phyloP scores from a whole-genome alignment of 2,797 vertebrate genomes.

The Gallinago solitaria region DNA sequence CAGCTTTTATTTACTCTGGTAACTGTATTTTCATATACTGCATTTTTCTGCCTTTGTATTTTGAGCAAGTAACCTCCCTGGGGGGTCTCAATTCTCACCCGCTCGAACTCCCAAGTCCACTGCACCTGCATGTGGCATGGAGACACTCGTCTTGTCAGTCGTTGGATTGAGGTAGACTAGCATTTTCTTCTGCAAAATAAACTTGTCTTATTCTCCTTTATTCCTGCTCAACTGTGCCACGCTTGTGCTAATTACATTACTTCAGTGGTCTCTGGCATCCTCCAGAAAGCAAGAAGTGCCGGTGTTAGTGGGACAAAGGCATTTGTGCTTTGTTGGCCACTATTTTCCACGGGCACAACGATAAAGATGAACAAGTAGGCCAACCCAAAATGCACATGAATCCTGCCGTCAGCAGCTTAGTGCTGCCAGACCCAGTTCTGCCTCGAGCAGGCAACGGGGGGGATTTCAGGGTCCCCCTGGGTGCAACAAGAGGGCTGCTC shows the following conservation, averaged over 20 bases:
- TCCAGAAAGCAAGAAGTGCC: constrained; percentile 29
- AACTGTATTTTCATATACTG: not conserved
- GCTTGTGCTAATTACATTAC: constrained; percentile 60
- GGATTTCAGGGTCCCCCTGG: not conserved
- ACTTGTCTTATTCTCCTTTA: constrained; percentile 40
- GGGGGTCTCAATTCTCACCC: not conserved
- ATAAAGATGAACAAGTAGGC: constrained; percentile 43
- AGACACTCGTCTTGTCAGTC: not conserved
- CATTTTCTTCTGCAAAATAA: constrained; percentile 53
- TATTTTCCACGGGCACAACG: not conserved
- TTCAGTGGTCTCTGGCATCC: constrained; percentile 45
- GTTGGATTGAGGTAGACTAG: constrained; percentile 38
- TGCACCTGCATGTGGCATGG: not conserved
- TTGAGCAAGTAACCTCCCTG: not conserved
- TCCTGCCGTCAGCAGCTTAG: not conserved
- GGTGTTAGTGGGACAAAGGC: constrained; percentile 7
- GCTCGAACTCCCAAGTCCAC: not conserved
- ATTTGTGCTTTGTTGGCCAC: constrained; percentile 50
- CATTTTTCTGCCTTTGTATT: constrained; percentile 1
- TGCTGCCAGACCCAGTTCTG: not conserved
- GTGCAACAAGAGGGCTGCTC: rapidly evolving
- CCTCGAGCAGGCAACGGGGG: not conserved
- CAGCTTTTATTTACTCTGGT: constrained; percentile 13
- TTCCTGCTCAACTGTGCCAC: constrained; percentile 17
- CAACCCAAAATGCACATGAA: not conserved